These are phyloP conservation scores for Albula goreensis DNA, from an alignment of 2,113 vertebrate genomes.

Conservation along the genomic window DNA sequence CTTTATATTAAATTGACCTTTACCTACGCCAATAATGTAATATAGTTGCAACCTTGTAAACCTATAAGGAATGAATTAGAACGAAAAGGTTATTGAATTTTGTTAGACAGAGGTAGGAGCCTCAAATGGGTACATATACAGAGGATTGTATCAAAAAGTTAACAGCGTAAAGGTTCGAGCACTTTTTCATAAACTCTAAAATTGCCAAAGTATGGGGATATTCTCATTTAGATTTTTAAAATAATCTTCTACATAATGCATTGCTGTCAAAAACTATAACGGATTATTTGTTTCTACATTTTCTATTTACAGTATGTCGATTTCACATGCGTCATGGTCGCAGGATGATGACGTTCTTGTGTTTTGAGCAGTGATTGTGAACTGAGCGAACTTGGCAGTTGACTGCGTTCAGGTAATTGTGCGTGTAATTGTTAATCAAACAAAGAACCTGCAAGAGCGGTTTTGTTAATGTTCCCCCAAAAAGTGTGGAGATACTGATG, in stretches of 20 bases:
- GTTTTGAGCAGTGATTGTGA: not conserved
- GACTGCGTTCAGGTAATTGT: slow-evolving; percentile 27
- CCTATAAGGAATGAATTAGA: not conserved
- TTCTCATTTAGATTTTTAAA: not conserved
- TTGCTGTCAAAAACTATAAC: not conserved
- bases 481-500: slow-evolving; percentile 1
- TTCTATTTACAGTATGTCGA: not conserved
- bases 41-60: not conserved
- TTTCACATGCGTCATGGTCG: not conserved
- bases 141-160: not conserved
- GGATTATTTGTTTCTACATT: not conserved
- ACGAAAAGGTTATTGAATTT: not conserved
- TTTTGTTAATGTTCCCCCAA: slow-evolving; percentile 4
- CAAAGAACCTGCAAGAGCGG: slow-evolving; percentile 6
- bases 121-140: not conserved
- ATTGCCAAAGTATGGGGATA: not conserved
- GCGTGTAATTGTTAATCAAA: slow-evolving; percentile 28
- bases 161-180: not conserved
- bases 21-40: too few species aligned
- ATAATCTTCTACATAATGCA: not conserved
- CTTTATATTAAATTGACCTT: too few species aligned
- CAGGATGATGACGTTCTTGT: not conserved
- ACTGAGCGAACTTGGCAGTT: slow-evolving; percentile 17
- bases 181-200: not conserved
- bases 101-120: not conserved